A percentile compares a stretch with the other conserved stretches of the same genome.
Conservation (phyloP, 37 sponge, comb jelly and placozoan genomes). For the Aphrocallistes beatrix region DNA sequence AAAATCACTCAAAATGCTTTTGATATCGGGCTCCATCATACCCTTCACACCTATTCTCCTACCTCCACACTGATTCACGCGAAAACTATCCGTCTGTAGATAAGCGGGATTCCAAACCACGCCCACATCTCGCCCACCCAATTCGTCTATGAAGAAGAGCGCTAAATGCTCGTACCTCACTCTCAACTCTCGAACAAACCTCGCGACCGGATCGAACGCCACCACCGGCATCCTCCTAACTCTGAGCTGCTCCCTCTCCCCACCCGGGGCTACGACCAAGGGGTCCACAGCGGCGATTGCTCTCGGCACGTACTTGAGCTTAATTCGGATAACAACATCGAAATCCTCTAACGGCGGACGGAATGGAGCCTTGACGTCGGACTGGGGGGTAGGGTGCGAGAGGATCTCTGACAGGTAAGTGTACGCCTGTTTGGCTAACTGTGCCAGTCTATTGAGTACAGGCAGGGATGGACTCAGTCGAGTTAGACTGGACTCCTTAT, state of each 20-base stretch:
- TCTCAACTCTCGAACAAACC: constrained; percentile 53
- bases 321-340: constrained; percentile 63
- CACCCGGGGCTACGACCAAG: not conserved
- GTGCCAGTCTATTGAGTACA: not conserved
- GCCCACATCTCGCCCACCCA: constrained; percentile 64
- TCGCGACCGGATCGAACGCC: constrained; percentile 61
- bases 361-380: constrained; percentile 25
- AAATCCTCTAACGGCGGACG: constrained; percentile 61
- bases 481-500: constrained; percentile 18
- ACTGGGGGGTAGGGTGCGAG: not conserved
- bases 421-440: not conserved
- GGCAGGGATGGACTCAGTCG: not conserved
- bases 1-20: not conserved
- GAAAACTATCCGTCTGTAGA: not conserved
- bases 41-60: not conserved
- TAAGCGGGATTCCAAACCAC: constrained; percentile 69
- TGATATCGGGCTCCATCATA: not conserved
- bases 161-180: constrained; percentile 60
- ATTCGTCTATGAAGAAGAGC: constrained; percentile 79
- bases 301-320: constrained; percentile 37
- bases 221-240: constrained; percentile 54
- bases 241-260: not conserved
- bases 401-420: not conserved
- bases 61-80: constrained; percentile 17
- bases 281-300: constrained; percentile 39